Conservation (phyloP, 2,797 vertebrate genomes). For the Sciurus carolinensis region DNA sequence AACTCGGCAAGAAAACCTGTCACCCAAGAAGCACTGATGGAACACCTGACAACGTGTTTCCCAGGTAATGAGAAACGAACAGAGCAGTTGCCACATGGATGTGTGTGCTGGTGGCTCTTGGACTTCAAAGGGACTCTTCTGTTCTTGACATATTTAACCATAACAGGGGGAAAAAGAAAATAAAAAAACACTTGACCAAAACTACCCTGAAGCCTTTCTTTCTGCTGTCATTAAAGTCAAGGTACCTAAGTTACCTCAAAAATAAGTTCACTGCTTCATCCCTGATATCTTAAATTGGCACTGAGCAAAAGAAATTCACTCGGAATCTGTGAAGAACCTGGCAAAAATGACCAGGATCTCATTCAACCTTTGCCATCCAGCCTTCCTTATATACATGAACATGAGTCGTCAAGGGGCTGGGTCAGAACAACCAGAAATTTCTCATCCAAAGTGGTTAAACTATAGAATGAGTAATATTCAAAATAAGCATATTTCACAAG, state of each 20-base stretch:
- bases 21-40: conserved; percentile 98
- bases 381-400: neutral
- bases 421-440: neutral
- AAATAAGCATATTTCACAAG: neutral
- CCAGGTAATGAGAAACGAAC: conserved; percentile 92
- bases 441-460: neutral
- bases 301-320: neutral
- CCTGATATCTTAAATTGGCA: neutral
- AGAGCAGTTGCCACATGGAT: neutral
- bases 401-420: too few species aligned
- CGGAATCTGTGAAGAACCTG: neutral
- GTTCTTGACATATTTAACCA: neutral
- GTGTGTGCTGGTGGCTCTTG: neutral
- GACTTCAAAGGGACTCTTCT: neutral
- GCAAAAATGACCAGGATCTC: neutral
- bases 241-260: neutral
- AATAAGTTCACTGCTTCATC: neutral
- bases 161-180: neutral
- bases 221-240: neutral
- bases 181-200: neutral
- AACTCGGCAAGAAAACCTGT: conserved; percentile 98
- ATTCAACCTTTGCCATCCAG: neutral
- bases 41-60: conserved; percentile 98
- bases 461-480: neutral
- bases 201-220: neutral